phyloP scores from a whole-genome alignment of 2,888 invertebrate genomes.

The Gastrophysa polygoni region DNA sequence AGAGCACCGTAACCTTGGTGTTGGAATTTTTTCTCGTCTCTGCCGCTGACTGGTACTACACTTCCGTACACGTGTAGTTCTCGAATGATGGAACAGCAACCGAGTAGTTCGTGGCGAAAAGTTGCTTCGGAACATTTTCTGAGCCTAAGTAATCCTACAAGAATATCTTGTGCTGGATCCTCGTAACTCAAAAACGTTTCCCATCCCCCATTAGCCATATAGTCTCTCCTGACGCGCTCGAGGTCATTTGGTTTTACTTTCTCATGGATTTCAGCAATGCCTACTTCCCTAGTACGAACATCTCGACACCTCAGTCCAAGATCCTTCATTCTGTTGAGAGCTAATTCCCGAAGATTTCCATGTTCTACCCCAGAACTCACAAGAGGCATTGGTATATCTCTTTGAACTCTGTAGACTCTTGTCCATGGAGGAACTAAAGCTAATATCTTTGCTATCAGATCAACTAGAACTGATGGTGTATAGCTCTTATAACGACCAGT shows the following conservation, averaged over 20 bases:
- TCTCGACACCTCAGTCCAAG: slow-evolving; percentile 94
- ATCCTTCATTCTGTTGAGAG: slow-evolving; percentile 95
- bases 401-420: slow-evolving; percentile 94
- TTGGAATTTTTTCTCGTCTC: slow-evolving; percentile 97
- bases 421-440: slow-evolving; percentile 99
- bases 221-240: slow-evolving; percentile 93
- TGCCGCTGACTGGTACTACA: no score
- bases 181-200: slow-evolving; percentile 98
- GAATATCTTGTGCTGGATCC: slow-evolving; percentile 94
- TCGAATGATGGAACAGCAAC: no score
- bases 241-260: slow-evolving; percentile 91
- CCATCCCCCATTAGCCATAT: slow-evolving; percentile 96
- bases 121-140: no score
- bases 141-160: slow-evolving; percentile 93
- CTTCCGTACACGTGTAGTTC: no score
- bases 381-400: slow-evolving; percentile 99
- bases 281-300: slow-evolving; percentile 97
- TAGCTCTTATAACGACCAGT: slow-evolving; percentile 96
- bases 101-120: no score
- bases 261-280: slow-evolving; percentile 98
- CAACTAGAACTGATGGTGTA: slow-evolving; percentile 90
- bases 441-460: slow-evolving; percentile 92
- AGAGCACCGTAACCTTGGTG: slow-evolving; percentile 98
- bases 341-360: slow-evolving; percentile 95
- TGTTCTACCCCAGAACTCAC: slow-evolving; percentile 98